phyloP scores from a whole-genome alignment of 2,797 vertebrate genomes.

The Remorina albescens region DNA sequence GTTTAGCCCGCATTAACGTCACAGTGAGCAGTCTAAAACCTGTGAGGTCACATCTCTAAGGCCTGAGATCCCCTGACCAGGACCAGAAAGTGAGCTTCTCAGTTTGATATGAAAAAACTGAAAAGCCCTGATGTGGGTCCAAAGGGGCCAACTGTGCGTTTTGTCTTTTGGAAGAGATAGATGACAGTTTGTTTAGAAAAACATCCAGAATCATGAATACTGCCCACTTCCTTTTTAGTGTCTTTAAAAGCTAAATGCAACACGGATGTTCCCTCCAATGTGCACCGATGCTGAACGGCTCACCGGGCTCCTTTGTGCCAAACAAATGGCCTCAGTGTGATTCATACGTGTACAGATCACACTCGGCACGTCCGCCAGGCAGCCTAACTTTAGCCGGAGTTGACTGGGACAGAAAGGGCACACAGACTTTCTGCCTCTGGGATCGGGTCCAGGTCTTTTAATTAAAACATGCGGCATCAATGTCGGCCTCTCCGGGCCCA shows the following conservation, averaged over 20 bases:
- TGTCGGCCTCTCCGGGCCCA: not conserved
- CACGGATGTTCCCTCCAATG: not conserved
- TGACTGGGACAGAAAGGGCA: constrained; percentile 18
- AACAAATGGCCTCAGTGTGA: constrained; percentile 18
- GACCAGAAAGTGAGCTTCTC: no score
- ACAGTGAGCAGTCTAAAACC: no score
- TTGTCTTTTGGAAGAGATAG: no score
- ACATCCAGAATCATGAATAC: not conserved
- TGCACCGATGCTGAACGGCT: not conserved
- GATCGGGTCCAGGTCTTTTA: constrained; percentile 54
- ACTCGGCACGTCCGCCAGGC: not conserved
- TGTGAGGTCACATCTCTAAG: no score
- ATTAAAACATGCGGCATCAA: constrained; percentile 50
- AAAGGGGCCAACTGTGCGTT: no score
- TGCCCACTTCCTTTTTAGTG: not conserved
- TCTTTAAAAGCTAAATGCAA: not conserved
- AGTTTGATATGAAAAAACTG: no score
- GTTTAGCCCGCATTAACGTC: no score
- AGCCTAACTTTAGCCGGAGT: not conserved
- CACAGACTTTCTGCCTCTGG: constrained; percentile 17
- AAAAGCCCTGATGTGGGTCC: no score
- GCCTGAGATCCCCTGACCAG: no score
- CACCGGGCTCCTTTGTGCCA: not conserved
- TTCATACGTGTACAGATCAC: constrained; percentile 12
- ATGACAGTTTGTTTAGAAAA: no score